These are phyloP conservation scores for Euplexia lucipara DNA, from an alignment of 2,888 invertebrate species.

Conservation along the genomic window DNA sequence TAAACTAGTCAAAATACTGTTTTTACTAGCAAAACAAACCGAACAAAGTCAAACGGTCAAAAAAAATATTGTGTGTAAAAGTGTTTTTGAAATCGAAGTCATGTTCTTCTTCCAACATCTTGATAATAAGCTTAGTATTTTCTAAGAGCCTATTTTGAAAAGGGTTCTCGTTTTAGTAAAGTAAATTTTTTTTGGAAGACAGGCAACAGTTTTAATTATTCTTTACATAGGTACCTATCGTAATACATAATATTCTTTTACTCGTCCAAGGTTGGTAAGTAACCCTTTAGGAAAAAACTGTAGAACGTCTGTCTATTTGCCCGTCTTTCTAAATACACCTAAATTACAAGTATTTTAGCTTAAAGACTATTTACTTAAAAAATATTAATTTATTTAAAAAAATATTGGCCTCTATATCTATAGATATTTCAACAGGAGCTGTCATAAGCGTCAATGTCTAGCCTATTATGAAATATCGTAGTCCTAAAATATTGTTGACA, in stretches of 20 bases:
- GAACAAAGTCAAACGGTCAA: too few species aligned
- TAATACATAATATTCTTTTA: not conserved
- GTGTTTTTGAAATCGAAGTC: too few species aligned
- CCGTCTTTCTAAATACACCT: not conserved
- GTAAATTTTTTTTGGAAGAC: too few species aligned
- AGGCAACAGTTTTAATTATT: too few species aligned
- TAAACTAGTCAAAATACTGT: too few species aligned
- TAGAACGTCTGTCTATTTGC: slow-evolving; percentile 10
- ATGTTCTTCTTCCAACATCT: too few species aligned
- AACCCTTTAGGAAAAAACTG: slow-evolving; percentile 1
- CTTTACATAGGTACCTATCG: too few species aligned
- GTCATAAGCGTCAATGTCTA: slow-evolving; percentile 4
- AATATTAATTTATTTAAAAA: not conserved
- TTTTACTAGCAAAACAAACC: too few species aligned
- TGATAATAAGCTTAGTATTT: too few species aligned
- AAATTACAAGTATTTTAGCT: slow-evolving; percentile 1
- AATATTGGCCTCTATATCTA: not conserved
- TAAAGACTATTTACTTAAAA: slow-evolving; percentile 10
- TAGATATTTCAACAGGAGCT: not conserved
- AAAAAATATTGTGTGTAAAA: too few species aligned
- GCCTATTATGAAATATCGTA: not conserved
- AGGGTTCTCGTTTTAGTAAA: too few species aligned
- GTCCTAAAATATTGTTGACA: slow-evolving; percentile 12
- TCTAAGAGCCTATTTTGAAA: too few species aligned
- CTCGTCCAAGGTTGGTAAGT: not conserved